These are phyloP conservation scores for Fissipunctia ypsillon DNA, from an alignment of 2,888 invertebrate genomes.

Conservation along the genomic window DNA sequence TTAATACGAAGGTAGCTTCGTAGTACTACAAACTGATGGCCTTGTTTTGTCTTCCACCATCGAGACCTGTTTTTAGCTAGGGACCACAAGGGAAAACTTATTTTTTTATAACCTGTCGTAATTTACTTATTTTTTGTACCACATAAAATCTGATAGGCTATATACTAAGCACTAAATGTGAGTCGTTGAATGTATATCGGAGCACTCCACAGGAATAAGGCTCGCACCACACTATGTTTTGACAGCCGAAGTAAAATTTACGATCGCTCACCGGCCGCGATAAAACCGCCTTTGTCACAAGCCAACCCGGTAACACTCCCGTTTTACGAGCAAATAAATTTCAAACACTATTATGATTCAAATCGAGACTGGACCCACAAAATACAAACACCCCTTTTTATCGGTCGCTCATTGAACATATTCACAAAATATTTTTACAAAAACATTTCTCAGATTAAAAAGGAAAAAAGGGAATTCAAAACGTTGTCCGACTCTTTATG, in stretches of 20 bases:
- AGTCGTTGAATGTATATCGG: slow-evolving; percentile 61
- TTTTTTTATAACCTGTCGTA: slow-evolving; percentile 23
- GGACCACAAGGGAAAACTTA: background rate
- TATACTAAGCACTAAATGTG: slow-evolving; percentile 62
- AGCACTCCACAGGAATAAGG: slow-evolving; percentile 68
- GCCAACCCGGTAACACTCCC: slow-evolving; percentile 85
- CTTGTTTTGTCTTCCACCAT: background rate
- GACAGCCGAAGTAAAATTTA: slow-evolving; percentile 89
- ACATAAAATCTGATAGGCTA: slow-evolving; percentile 47
- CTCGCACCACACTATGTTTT: slow-evolving; percentile 79
- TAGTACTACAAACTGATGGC: background rate
- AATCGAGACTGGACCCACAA: slow-evolving; percentile 86
- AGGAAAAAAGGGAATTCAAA: slow-evolving; percentile 51
- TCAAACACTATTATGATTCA: slow-evolving; percentile 90
- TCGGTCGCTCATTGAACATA: slow-evolving; percentile 78
- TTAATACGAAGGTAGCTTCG: no score
- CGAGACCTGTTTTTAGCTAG: background rate
- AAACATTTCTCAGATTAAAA: slow-evolving; percentile 74
- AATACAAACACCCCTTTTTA: slow-evolving; percentile 86
- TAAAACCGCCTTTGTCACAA: slow-evolving; percentile 88
- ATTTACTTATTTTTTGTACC: slow-evolving; percentile 46
- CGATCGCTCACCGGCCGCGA: slow-evolving; percentile 84
- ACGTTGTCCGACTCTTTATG: slow-evolving; percentile 71
- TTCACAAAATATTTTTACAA: slow-evolving; percentile 84
- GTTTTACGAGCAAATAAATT: slow-evolving; percentile 90